phyloP scores from a whole-genome alignment of 2,888 invertebrate genomes.

The Ecliptopera silaceata region DNA sequence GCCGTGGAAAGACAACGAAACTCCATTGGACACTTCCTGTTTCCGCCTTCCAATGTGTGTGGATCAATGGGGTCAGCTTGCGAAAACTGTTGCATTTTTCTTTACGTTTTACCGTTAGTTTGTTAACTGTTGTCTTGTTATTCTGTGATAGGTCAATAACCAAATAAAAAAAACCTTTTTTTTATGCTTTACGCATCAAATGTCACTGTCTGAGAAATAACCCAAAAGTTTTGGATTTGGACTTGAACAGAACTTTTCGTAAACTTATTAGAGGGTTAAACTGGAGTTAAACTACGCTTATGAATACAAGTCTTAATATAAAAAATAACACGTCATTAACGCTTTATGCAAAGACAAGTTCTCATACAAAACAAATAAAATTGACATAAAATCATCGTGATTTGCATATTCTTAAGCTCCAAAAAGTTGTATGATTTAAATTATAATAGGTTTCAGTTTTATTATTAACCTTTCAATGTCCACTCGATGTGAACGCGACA shows the following conservation, averaged over 20 bases:
- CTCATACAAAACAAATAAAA: not conserved
- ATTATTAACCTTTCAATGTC: slow-evolving; percentile 35
- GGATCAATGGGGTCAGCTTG: slow-evolving; percentile 53
- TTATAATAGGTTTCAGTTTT: slow-evolving; percentile 33
- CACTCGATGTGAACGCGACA: slow-evolving; percentile 52
- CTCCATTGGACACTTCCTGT: slow-evolving; percentile 81
- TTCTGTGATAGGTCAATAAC: not conserved
- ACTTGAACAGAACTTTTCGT: no score
- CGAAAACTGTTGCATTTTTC: slow-evolving; percentile 51
- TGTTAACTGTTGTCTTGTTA: not conserved
- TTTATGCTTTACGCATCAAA: no score
- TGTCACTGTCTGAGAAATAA: no score
- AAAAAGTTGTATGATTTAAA: slow-evolving; percentile 15
- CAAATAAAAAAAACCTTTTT: no score
- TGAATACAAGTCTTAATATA: not conserved
- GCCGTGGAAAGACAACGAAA: slow-evolving; percentile 77
- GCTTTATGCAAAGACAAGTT: not conserved
- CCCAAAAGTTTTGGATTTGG: no score
- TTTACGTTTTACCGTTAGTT: slow-evolving; percentile 13
- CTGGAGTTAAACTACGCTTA: not conserved
- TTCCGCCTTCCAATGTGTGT: slow-evolving; percentile 63
- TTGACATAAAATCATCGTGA: slow-evolving; percentile 1
- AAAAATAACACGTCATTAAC: not conserved
- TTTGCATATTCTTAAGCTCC: not conserved
- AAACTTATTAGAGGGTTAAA: no score